phyloP scores from a whole-genome alignment of 1,140 invertebrate genomes.

The Trachelipus rathkii region DNA sequence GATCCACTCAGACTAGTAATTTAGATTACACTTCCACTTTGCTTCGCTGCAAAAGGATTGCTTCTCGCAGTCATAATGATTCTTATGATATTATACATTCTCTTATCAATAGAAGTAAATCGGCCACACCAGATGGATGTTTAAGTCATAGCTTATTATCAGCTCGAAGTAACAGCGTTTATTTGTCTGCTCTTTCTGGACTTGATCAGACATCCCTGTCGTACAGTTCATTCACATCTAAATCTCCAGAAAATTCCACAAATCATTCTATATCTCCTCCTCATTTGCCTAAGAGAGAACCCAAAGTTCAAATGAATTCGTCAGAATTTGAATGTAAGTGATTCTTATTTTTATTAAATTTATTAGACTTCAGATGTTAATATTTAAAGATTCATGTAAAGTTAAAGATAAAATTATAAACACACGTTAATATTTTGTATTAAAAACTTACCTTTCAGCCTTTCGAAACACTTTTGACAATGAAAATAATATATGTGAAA shows the following conservation, averaged over 20 bases:
- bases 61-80: too few relatives aligned
- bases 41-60: too few relatives aligned
- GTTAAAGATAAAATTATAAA: too few relatives aligned
- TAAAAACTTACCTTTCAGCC: not conserved
- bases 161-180: slow-evolving; percentile 25
- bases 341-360: not conserved
- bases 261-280: not conserved
- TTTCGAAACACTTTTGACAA: not conserved
- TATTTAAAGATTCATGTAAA: too few relatives aligned
- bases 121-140: slow-evolving; percentile 31
- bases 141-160: slow-evolving; percentile 30
- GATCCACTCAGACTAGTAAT: too few relatives aligned
- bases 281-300: not conserved
- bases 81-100: too few relatives aligned
- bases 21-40: too few relatives aligned
- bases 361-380: too few relatives aligned
- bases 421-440: too few relatives aligned
- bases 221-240: slow-evolving; percentile 10
- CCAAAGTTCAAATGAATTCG: not conserved
- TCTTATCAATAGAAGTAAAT: slow-evolving; percentile 2
- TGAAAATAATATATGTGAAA: slow-evolving; percentile 23
- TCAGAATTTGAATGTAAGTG: not conserved
- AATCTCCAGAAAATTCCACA: not conserved
- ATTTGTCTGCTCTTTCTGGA: slow-evolving; percentile 30
- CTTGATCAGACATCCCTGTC: slow-evolving; percentile 14